Evolutionary conservation across 2,888 invertebrate species (phyloP).

Genomic region (Trichogramma evanescens): DNA sequence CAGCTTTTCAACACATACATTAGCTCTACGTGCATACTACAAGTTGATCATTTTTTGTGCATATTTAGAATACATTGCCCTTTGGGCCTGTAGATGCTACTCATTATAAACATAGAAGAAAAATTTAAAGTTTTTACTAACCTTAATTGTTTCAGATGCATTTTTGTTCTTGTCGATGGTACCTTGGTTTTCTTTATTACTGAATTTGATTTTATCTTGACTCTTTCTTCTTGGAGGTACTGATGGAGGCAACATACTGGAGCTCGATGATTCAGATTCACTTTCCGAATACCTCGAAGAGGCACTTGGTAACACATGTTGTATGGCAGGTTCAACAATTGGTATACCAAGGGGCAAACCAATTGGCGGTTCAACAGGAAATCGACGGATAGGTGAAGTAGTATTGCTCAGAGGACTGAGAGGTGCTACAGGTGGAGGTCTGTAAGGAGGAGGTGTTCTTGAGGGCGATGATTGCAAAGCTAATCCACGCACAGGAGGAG

Average conservation of each 20-base stretch:
- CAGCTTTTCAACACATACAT: no score
- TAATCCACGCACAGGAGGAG: conserved; percentile 33
- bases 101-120: no score
- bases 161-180: conserved; percentile 26
- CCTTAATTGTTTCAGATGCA: conserved; percentile 36
- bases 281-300: conserved; percentile 9
- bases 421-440: conserved; percentile 40
- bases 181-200: conserved; percentile 45
- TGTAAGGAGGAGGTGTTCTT: conserved; percentile 53
- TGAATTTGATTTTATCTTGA: conserved; percentile 49
- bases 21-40: no score
- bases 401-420: conserved; percentile 18
- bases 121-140: conserved; percentile 20
- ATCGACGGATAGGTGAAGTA: conserved; percentile 48
- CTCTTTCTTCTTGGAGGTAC: conserved; percentile 55
- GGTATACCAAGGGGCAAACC: conserved; percentile 39
- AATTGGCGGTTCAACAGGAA: neutral
- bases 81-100: no score
- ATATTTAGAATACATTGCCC: no score
- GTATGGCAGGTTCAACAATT: conserved; percentile 38
- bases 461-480: conserved; percentile 41
- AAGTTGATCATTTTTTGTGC: no score
- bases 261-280: neutral
- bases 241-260: conserved; percentile 44
- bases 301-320: conserved; percentile 14